phyloP scores from a whole-genome alignment of 2,113 vertebrate genomes.

The Mungos mungo region DNA sequence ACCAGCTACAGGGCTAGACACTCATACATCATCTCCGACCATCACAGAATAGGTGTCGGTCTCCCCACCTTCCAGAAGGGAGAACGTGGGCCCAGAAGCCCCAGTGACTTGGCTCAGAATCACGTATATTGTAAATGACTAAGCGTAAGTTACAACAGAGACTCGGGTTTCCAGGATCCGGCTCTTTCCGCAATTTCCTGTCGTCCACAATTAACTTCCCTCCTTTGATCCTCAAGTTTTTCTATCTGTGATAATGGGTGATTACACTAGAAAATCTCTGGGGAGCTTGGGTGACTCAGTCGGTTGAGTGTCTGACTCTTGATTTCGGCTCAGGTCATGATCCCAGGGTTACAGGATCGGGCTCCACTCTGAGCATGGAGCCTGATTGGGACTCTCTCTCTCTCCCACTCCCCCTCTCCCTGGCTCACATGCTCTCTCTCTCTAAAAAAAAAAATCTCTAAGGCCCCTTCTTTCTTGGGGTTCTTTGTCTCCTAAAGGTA shows the following conservation, averaged over 20 bases:
- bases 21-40: not conserved
- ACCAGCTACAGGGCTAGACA: not conserved
- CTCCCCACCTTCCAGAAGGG: not conserved
- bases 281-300: too few species aligned
- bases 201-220: not conserved
- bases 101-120: not conserved
- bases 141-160: not conserved
- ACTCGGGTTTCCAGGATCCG: not conserved
- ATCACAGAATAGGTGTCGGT: too few species aligned
- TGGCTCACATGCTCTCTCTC: too few species aligned
- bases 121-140: not conserved
- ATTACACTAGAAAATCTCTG: not conserved
- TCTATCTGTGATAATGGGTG: not conserved
- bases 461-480: not conserved
- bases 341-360: too few species aligned
- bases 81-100: not conserved
- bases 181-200: not conserved
- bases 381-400: too few species aligned
- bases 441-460: too few species aligned
- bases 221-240: not conserved
- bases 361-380: too few species aligned
- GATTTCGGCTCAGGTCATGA: too few species aligned
- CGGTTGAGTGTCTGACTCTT: too few species aligned
- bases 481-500: not conserved
- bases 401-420: too few species aligned